phyloP scores from a whole-genome alignment of 2,888 invertebrate genomes.

The Ptilodon capucinus region DNA sequence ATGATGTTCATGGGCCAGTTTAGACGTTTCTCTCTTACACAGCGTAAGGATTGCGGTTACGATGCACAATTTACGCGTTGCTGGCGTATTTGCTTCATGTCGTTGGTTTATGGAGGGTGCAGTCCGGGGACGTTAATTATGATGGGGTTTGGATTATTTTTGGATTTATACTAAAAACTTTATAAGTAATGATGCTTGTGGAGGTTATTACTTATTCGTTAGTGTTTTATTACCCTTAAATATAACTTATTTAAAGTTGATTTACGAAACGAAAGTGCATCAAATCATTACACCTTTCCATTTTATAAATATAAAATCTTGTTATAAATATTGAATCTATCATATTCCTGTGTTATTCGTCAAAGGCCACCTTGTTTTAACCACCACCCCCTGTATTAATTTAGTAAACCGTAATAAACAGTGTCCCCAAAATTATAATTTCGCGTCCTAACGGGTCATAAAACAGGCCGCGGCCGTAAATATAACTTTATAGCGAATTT shows the following conservation, averaged over 20 bases:
- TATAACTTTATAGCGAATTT: slow-evolving; percentile 29
- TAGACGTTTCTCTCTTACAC: background rate
- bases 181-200: background rate
- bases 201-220: no score
- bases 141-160: background rate
- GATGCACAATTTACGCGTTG: background rate
- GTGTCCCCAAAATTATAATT: slow-evolving; percentile 10
- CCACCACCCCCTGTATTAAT: background rate
- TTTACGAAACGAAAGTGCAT: no score
- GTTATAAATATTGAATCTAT: no score
- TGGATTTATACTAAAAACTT: background rate
- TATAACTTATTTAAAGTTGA: no score
- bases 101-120: background rate
- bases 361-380: background rate
- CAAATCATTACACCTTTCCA: no score
- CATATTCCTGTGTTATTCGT: no score
- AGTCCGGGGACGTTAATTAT: background rate
- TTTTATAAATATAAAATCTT: no score
- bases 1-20: background rate
- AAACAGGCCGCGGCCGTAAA: slow-evolving; percentile 28
- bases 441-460: slow-evolving; percentile 28
- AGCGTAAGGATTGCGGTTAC: background rate
- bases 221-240: no score
- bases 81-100: background rate
- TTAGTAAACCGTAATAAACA: slow-evolving; percentile 9